Evolutionary conservation across 1,140 invertebrate species (phyloP), one percentile per base, ranked within the genome.

Genomic region (Caenorhabditis tropicalis): DNA sequence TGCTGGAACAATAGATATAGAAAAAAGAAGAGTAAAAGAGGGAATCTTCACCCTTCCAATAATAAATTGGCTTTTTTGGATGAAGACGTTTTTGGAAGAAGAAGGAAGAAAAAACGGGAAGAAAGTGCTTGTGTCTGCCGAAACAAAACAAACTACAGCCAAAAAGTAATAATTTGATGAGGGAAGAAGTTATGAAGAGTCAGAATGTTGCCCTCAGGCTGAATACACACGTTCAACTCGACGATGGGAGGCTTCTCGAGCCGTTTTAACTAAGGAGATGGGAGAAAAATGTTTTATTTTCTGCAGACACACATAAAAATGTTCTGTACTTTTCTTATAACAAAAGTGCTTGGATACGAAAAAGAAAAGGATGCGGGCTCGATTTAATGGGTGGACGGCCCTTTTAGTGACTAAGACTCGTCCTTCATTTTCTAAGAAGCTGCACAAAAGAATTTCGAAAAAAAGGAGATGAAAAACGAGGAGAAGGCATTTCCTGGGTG

Each of bases 161-260:
- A 74, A 74, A 74, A 74, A 74, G 65, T 74, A 74, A 74, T 74
- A 74, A 74, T 74, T 74, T 43, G 65, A 74, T 74, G 65, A 74
- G 29, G 65, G 10, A 74, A 74, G 65, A 74, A 74, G 65, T 74
- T 74, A 36, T 74, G 65, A 74, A 74, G 65, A 74, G 65, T 74
- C 65, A 74, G 65, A 74, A 74, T 74, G 65, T 24, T 74, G 65
- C 65, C 65, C 65, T 74, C 65, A 46, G 65, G 65, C 65, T 74
- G 65, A 74, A 74, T 74, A 39, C 36, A 74, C 65, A 74, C 65
- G 65, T 74, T 74, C 65, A 74, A n/a, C 58, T 58, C 12, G 24
- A n/a, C 29, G 29, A 21, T 65, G 16, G 9, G 29, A 10, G 10
- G 24, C 21, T 31, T 43, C 15, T 36, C 12, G 10, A n/a, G 19